phyloP scores from a whole-genome alignment of 1,140 invertebrate genomes.

The Acromyrmex charruanus region DNA sequence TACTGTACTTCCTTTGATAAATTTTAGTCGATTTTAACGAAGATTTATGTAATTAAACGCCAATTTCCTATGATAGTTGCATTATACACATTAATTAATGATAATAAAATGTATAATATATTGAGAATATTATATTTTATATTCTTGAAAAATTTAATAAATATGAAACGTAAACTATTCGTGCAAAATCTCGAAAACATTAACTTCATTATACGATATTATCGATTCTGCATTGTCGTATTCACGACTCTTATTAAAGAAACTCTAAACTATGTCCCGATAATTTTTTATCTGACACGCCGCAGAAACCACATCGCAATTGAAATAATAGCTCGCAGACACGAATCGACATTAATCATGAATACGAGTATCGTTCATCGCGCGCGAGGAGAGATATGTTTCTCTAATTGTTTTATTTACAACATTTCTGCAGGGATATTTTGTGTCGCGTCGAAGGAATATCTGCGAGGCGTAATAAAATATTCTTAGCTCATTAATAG shows the following conservation, averaged over 20 bases:
- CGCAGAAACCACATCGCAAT: slow-evolving; percentile 7
- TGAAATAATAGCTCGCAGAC: slow-evolving; percentile 41
- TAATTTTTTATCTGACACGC: slow-evolving; percentile 16
- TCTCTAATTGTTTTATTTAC: slow-evolving; percentile 26
- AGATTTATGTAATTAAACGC: not conserved
- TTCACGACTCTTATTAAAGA: not conserved
- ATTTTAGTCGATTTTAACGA: not conserved
- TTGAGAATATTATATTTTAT: not conserved
- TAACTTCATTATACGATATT: not conserved
- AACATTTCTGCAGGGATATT: not conserved
- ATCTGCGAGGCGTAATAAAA: not conserved
- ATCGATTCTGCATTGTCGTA: not conserved
- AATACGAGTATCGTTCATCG: not conserved
- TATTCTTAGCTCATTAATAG: not conserved
- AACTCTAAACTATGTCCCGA: not conserved
- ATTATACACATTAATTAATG: not conserved
- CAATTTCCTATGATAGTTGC: not conserved
- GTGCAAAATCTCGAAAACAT: not conserved
- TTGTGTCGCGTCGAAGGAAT: not conserved
- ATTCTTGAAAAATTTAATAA: not conserved
- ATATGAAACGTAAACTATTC: not conserved
- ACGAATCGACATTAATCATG: slow-evolving; percentile 28
- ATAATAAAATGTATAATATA: not conserved
- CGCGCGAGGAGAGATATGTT: not conserved
- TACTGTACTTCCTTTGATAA: not conserved